Percentiles rank a stretch among this genome's conserved stretches.
phyloP scores from a whole-genome alignment of 2,113 vertebrate genomes.

The Piaya cayana region DNA sequence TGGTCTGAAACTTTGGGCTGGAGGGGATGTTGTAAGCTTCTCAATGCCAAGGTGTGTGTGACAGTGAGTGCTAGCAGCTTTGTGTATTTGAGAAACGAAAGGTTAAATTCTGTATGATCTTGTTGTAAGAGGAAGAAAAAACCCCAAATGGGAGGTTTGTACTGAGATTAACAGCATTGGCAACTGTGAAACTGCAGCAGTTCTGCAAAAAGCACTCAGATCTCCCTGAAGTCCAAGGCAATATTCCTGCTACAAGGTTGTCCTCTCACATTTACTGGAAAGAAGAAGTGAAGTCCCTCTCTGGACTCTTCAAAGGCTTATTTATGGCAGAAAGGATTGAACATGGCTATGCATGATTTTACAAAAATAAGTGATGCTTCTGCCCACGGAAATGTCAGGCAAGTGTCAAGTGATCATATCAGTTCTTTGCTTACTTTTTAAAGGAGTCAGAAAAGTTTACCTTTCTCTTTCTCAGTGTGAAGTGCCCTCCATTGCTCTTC shows the following conservation, averaged over 20 bases:
- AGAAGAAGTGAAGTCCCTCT: neutral
- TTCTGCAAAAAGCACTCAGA: neutral
- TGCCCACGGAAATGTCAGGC: neutral
- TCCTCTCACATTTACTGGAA: neutral
- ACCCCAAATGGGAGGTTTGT: neutral
- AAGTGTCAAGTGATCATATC: neutral
- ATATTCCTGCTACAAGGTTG: neutral
- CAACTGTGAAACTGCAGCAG: neutral
- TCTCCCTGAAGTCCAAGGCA: fast-evolving
- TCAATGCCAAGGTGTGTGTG: fast-evolving
- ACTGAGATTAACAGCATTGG: neutral
- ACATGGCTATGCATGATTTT: neutral
- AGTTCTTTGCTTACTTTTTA: neutral
- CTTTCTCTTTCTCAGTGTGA: neutral
- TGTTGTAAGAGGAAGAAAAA: neutral
- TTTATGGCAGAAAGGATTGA: neutral
- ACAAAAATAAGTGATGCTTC: neutral
- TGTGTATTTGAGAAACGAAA: neutral
- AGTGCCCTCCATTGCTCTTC: neutral
- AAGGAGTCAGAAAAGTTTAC: neutral
- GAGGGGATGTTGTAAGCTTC: fast-evolving
- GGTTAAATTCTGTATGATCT: neutral
- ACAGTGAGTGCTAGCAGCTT: neutral
- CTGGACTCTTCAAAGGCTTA: neutral
- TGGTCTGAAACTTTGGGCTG: neutral